Evolutionary conservation across 2,888 invertebrate genomes (phyloP).

Genomic region (Tiliacea aurago): DNA sequence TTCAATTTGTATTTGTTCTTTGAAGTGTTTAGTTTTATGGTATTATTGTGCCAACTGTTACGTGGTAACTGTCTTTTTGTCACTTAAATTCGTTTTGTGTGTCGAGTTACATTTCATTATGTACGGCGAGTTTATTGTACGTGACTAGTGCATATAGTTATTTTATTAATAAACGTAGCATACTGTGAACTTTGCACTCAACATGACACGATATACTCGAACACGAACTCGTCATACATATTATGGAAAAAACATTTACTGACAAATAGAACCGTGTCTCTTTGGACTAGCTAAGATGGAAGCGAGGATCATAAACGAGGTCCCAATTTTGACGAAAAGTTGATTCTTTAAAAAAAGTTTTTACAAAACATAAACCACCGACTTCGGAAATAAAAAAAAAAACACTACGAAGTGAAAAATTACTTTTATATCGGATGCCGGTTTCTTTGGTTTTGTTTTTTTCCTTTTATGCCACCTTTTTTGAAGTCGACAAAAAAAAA

Average conservation of each 20-base stretch:
- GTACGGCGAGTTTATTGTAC: conserved; percentile 39
- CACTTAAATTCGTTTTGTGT: conserved; percentile 55
- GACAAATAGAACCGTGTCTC: conserved; percentile 2
- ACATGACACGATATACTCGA: conserved; percentile 13
- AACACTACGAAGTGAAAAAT: too few relatives aligned
- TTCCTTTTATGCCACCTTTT: too few relatives aligned
- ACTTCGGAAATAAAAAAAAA: too few relatives aligned
- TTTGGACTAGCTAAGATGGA: conserved; percentile 1
- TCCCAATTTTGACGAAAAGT: not conserved
- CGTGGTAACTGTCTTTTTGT: conserved; percentile 58
- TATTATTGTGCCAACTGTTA: conserved; percentile 67
- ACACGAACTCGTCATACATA: conserved; percentile 35
- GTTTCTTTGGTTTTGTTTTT: too few relatives aligned
- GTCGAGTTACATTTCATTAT: conserved; percentile 54
- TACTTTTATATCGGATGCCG: too few relatives aligned
- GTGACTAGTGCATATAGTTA: conserved; percentile 37
- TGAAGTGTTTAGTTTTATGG: conserved; percentile 64
- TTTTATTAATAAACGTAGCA: conserved; percentile 41
- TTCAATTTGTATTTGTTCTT: conserved; percentile 49
- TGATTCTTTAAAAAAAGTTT: not conserved
- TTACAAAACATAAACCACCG: too few relatives aligned
- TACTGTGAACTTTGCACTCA: conserved; percentile 46
- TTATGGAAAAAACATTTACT: conserved; percentile 1
- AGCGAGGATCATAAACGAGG: not conserved
- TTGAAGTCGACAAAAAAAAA: not conserved